Conservation (phyloP, 2,888 invertebrate species). For the Dasypogon diadema region DNA sequence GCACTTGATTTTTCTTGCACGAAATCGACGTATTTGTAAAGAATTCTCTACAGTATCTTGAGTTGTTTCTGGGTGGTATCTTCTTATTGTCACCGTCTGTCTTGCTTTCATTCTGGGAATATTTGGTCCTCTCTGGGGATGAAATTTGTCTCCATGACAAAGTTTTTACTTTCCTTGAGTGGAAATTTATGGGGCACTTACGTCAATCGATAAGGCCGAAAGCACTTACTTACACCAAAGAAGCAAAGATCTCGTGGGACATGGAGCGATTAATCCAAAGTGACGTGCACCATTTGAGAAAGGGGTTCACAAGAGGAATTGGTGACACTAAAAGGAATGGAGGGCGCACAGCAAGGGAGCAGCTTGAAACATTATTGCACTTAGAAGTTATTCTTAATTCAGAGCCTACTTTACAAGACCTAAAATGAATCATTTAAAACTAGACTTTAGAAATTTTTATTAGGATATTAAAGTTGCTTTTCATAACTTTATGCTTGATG, state of each 20-base stretch:
- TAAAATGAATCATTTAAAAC: conserved; percentile 8
- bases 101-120: conserved; percentile 3
- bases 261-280: conserved; percentile 44
- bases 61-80: neutral
- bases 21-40: conserved; percentile 9
- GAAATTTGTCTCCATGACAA: conserved; percentile 47
- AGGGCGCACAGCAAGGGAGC: conserved; percentile 14
- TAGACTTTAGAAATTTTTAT: conserved; percentile 26
- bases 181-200: conserved; percentile 49
- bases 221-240: conserved; percentile 31
- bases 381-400: conserved; percentile 45
- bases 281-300: conserved; percentile 24
- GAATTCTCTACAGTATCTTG: neutral
- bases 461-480: neutral
- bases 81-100: conserved; percentile 12
- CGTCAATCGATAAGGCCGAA: conserved; percentile 46
- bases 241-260: conserved; percentile 39
- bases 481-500: neutral
- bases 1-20: neutral
- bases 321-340: conserved; percentile 19
- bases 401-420: conserved; percentile 22
- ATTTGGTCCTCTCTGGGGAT: conserved; percentile 10
- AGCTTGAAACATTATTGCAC: conserved; percentile 46
- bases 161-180: conserved; percentile 49
- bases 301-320: conserved; percentile 10